Conservation (phyloP, 2,888 invertebrate genomes). For the Molorchus minor region DNA sequence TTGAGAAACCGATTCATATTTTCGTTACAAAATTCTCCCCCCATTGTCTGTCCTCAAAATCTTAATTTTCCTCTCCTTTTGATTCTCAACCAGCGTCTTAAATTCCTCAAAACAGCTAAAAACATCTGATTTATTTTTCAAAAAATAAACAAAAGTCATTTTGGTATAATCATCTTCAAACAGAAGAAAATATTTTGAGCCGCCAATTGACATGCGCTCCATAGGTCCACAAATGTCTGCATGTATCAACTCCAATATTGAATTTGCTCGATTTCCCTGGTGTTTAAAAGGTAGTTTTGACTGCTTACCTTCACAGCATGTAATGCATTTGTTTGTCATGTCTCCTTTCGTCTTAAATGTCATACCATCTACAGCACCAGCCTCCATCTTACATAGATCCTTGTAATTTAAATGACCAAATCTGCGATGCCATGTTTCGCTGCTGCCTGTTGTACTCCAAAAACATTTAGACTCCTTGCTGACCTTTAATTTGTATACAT, state of each 20-base stretch:
- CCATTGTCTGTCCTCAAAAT: slow-evolving; percentile 41
- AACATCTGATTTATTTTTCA: neutral
- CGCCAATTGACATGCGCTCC: neutral
- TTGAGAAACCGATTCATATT: neutral
- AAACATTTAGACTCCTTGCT: no score
- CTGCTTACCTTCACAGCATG: slow-evolving; percentile 13
- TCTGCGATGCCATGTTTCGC: no score
- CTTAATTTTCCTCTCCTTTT: slow-evolving; percentile 22
- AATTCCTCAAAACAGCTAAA: neutral
- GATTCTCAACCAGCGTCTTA: neutral
- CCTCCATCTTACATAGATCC: no score
- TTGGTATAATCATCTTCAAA: slow-evolving; percentile 21
- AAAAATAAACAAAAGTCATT: neutral
- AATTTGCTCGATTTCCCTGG: neutral
- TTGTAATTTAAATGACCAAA: no score
- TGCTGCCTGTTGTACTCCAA: no score
- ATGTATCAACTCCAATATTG: slow-evolving; percentile 4
- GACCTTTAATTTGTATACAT: no score
- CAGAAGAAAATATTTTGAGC: slow-evolving; percentile 11
- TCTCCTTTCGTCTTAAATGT: no score
- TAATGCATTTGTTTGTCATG: slow-evolving; percentile 8
- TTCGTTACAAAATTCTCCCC: slow-evolving; percentile 29
- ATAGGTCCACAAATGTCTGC: slow-evolving; percentile 3
- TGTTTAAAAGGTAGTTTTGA: slow-evolving; percentile 10
- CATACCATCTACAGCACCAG: no score